A percentile compares a stretch with the other conserved stretches of the same genome.
Evolutionary conservation across 2,888 invertebrate species (phyloP).

Genomic region (Hyles lineata): DNA sequence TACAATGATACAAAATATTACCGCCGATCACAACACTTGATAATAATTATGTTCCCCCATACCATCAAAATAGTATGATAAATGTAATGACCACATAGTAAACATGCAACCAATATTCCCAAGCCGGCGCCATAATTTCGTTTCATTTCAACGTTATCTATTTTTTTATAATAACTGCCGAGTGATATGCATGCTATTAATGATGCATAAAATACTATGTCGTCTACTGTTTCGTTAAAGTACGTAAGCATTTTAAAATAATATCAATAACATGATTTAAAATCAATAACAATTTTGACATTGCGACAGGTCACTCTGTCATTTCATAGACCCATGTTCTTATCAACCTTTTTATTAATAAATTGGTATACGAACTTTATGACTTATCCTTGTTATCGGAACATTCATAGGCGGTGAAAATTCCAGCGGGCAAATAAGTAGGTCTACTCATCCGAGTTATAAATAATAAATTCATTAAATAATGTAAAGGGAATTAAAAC

Average conservation of each 20-base stretch:
- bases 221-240: slow-evolving; percentile 47
- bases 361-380: too few species aligned
- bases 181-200: slow-evolving; percentile 81
- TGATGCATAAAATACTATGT: slow-evolving; percentile 59
- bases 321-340: too few species aligned
- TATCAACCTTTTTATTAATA: too few species aligned
- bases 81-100: slow-evolving; percentile 86
- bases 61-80: slow-evolving; percentile 85
- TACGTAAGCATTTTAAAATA: slow-evolving; percentile 25
- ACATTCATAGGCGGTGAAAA: too few species aligned
- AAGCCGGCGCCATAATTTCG: slow-evolving; percentile 86
- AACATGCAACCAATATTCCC: slow-evolving; percentile 83
- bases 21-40: slow-evolving; percentile 84
- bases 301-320: too few species aligned
- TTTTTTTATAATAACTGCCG: slow-evolving; percentile 85
- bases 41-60: slow-evolving; percentile 86
- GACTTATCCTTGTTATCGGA: too few species aligned
- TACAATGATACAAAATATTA: slow-evolving; percentile 51
- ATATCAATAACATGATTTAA: background rate
- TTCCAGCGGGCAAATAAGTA: too few species aligned
- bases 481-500: slow-evolving; percentile 56
- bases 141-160: slow-evolving; percentile 77
- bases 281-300: background rate
- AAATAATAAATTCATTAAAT: background rate
- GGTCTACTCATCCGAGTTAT: too few species aligned